Evolutionary conservation across 2,888 invertebrate species (phyloP).

Genomic region (Amphipyra tragopoginis): DNA sequence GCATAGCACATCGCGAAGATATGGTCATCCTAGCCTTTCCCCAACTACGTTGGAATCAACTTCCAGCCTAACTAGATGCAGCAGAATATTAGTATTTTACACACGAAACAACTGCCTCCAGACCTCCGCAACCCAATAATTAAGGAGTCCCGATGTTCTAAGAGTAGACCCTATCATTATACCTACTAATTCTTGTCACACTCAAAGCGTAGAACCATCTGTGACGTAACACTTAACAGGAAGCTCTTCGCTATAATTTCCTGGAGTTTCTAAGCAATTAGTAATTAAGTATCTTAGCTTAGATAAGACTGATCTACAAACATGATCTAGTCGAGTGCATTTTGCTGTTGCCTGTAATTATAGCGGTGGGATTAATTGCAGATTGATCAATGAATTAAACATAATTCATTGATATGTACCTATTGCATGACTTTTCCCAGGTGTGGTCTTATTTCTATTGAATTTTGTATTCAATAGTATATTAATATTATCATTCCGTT

Average conservation of each 20-base stretch:
- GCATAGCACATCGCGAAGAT: too few species aligned
- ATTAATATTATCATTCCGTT: too few species aligned
- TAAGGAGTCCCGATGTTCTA: background rate
- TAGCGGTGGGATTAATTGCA: conserved; percentile 51
- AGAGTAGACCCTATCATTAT: background rate
- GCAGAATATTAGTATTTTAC: too few species aligned
- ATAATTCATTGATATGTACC: conserved; percentile 27
- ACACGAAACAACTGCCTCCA: too few species aligned
- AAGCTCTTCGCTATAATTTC: conserved; percentile 41
- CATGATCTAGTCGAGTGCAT: conserved; percentile 60
- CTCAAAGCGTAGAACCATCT: background rate
- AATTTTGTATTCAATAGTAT: too few species aligned
- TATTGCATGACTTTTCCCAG: background rate
- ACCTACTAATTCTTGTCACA: conserved; percentile 12
- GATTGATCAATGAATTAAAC: conserved; percentile 54
- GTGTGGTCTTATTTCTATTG: too few species aligned
- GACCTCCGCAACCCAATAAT: too few species aligned
- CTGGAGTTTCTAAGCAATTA: conserved; percentile 49
- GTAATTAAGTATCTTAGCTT: conserved; percentile 48
- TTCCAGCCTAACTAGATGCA: too few species aligned
- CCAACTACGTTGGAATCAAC: too few species aligned
- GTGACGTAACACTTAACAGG: conserved; percentile 40
- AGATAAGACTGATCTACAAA: conserved; percentile 54
- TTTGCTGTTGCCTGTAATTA: conserved; percentile 61
- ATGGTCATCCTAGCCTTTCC: too few species aligned